phyloP scores from a whole-genome alignment of 2,113 vertebrate genomes.

The Pardalotus punctatus region DNA sequence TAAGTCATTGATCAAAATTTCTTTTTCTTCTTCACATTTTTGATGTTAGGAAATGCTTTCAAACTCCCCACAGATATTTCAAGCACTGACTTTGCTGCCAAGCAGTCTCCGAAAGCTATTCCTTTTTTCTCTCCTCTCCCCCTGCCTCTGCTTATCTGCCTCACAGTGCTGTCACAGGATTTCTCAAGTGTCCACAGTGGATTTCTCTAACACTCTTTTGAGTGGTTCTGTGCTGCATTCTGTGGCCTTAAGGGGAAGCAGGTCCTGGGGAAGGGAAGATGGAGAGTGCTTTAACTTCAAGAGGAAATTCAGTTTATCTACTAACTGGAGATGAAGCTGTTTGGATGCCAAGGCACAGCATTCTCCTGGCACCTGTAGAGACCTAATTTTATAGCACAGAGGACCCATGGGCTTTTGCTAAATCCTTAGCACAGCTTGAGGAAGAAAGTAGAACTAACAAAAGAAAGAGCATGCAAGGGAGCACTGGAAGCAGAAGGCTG shows the following conservation, averaged over 20 bases:
- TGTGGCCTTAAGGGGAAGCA: neutral
- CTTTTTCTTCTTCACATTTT: conserved; percentile 60
- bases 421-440: neutral
- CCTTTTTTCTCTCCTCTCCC: conserved; percentile 6
- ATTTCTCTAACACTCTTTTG: neutral
- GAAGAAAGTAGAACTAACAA: neutral
- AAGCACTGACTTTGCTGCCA: conserved; percentile 16
- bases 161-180: conserved; percentile 27
- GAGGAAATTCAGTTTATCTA: conserved; percentile 5
- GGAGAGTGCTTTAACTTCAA: neutral
- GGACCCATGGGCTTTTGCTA: neutral
- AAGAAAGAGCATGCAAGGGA: conserved; percentile 37
- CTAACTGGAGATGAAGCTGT: neutral
- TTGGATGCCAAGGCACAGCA: neutral
- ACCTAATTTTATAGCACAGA: conserved; percentile 11
- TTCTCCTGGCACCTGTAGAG: conserved; percentile 30
- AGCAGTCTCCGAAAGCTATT: conserved; percentile 24
- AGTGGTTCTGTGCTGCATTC: neutral
- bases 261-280: neutral
- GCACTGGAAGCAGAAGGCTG: conserved; percentile 36
- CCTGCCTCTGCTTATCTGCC: conserved; percentile 20
- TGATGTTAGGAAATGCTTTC: conserved; percentile 64
- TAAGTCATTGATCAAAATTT: conserved; percentile 65
- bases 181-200: conserved; percentile 1
- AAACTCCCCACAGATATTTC: conserved; percentile 51